phyloP scores from a whole-genome alignment of 2,888 invertebrate species.

The Melolontha melolontha region DNA sequence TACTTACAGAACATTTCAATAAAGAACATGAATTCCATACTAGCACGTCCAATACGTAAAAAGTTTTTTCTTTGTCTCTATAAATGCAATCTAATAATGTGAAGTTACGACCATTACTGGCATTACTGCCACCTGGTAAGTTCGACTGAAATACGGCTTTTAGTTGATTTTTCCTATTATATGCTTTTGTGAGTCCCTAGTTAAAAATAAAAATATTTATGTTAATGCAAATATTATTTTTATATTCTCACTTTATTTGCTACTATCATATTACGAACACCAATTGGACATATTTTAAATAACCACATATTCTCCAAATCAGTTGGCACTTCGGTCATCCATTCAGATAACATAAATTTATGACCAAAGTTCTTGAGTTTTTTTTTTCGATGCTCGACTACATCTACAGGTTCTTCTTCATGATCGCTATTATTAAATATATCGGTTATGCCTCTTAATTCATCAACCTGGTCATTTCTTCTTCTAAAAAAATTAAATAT shows the following conservation, averaged over 20 bases:
- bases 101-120: constrained; percentile 63
- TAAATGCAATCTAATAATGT: constrained; percentile 90
- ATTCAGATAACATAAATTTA: constrained; percentile 91
- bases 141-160: constrained; percentile 71
- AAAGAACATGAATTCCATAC: constrained; percentile 82
- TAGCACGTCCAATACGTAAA: constrained; percentile 86
- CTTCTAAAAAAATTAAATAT: constrained; percentile 62
- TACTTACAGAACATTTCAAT: constrained; percentile 79
- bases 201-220: not conserved
- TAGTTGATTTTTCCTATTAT: constrained; percentile 26
- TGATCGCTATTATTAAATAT: constrained; percentile 58
- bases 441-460: constrained; percentile 68
- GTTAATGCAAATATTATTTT: not conserved
- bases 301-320: constrained; percentile 80
- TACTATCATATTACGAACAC: constrained; percentile 84
- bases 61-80: constrained; percentile 70
- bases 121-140: constrained; percentile 79
- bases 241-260: constrained; percentile 70
- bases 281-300: constrained; percentile 85
- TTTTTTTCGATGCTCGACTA: constrained; percentile 53
- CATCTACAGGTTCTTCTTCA: constrained; percentile 54
- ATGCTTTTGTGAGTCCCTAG: constrained; percentile 39
- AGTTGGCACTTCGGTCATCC: constrained; percentile 88
- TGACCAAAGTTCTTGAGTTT: constrained; percentile 60
- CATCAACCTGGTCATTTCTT: constrained; percentile 66